Conservation (phyloP, 2,888 invertebrate species). For the Tetranychus truncatus region DNA sequence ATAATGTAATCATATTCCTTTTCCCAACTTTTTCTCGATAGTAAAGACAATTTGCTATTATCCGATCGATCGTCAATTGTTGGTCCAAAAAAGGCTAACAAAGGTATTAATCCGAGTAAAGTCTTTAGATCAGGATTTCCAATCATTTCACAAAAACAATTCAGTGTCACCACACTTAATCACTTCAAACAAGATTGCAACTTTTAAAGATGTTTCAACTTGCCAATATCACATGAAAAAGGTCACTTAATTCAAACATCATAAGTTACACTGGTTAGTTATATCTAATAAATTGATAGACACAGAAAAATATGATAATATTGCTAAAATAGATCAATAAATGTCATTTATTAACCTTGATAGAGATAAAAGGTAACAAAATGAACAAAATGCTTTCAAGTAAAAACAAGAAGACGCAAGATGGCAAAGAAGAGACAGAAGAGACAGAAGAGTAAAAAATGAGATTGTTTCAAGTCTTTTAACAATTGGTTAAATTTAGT, state of each 20-base stretch:
- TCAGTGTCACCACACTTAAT: too few species aligned
- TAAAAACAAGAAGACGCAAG: background rate
- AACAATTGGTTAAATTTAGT: background rate
- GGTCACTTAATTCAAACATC: too few species aligned
- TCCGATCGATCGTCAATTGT: constrained; percentile 1
- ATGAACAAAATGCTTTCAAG: background rate
- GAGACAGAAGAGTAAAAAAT: background rate
- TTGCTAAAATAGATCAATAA: too few species aligned
- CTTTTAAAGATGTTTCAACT: too few species aligned
- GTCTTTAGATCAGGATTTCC: constrained; percentile 2
- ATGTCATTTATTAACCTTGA: too few species aligned
- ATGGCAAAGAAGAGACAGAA: background rate
- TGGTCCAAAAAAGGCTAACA: background rate
- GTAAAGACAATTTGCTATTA: background rate
- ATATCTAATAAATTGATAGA: background rate
- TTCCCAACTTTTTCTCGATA: constrained; percentile 2
- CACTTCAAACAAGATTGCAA: too few species aligned
- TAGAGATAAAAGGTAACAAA: background rate
- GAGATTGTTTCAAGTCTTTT: background rate
- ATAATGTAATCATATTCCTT: constrained; percentile 12
- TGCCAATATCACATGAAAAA: too few species aligned
- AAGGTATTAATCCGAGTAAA: constrained; percentile 4
- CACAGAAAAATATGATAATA: background rate
- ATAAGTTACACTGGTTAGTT: too few species aligned
- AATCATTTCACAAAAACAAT: background rate